phyloP scores from a whole-genome alignment of 2,888 invertebrate genomes.

The Sericinus montela region DNA sequence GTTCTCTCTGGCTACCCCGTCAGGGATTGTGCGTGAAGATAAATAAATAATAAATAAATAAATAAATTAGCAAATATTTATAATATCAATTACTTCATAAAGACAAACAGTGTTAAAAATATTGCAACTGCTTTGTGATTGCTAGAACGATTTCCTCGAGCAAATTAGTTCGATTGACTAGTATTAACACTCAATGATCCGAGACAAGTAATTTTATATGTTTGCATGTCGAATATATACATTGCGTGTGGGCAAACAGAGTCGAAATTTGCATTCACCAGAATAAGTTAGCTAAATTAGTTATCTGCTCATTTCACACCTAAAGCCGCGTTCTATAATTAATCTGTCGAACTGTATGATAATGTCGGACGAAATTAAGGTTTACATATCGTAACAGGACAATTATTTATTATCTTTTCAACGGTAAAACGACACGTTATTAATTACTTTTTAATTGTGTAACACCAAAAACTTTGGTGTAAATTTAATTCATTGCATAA shows the following conservation, averaged over 20 bases:
- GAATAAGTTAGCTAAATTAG: constrained; percentile 2
- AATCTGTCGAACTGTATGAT: constrained; percentile 19
- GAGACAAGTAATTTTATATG: constrained; percentile 2
- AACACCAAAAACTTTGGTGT: constrained; percentile 31
- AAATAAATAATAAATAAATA: too few species aligned
- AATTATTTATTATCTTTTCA: constrained; percentile 18
- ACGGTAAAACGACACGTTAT: constrained; percentile 15
- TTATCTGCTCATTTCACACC: constrained; percentile 17
- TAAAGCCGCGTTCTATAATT: constrained; percentile 14
- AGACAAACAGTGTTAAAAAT: too few species aligned
- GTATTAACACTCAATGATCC: constrained; percentile 11
- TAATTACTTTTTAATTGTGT: constrained; percentile 26
- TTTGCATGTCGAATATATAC: background rate
- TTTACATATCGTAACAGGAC: constrained; percentile 15
- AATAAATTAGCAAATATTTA: too few species aligned
- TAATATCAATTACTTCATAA: too few species aligned
- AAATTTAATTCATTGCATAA: constrained; percentile 40
- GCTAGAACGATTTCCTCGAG: constrained; percentile 1
- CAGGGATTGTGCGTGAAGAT: too few species aligned
- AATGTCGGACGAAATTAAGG: constrained; percentile 18
- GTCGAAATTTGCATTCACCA: background rate
- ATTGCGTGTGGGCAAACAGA: background rate
- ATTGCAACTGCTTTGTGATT: too few species aligned
- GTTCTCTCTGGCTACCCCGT: too few species aligned
- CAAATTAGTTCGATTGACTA: constrained; percentile 8